Evolutionary conservation across 2,113 vertebrate species (phyloP).

Genomic region (Vanacampus margaritifer): DNA sequence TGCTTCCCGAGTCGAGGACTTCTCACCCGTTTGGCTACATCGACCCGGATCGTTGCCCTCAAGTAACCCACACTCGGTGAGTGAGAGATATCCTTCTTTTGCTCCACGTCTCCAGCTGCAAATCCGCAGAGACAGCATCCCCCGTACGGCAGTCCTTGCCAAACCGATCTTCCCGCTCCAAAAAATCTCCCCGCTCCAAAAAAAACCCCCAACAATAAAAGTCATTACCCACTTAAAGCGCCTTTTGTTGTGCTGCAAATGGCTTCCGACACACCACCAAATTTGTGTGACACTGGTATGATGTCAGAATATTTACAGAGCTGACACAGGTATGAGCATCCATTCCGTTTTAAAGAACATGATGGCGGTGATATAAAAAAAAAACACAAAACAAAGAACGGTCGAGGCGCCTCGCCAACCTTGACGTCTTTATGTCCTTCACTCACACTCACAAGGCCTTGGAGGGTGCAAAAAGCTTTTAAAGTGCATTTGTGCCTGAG

Average conservation of each 20-base stretch:
- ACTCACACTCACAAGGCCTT: constrained; percentile 12
- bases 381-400: not conserved
- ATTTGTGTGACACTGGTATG: not conserved
- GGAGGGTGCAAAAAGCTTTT: constrained; percentile 64
- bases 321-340: not conserved
- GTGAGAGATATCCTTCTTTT: too few species aligned
- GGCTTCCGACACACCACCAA: not conserved
- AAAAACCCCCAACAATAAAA: not conserved
- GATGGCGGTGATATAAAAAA: too few species aligned
- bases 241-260: not conserved
- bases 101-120: too few species aligned
- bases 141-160: not conserved
- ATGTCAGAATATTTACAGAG: not conserved
- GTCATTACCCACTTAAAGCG: not conserved
- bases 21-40: too few species aligned
- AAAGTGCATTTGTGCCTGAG: constrained; percentile 60
- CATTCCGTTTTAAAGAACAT: not conserved
- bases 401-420: not conserved
- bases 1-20: too few species aligned
- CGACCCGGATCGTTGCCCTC: too few species aligned
- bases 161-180: not conserved
- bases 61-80: too few species aligned
- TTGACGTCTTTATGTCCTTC: constrained; percentile 27
- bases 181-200: not conserved
- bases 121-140: too few species aligned